Evolutionary conservation across 2,888 invertebrate genomes (phyloP), one percentile per base, ranked within the genome.

Genomic region (Gastrophysa polygoni): DNA sequence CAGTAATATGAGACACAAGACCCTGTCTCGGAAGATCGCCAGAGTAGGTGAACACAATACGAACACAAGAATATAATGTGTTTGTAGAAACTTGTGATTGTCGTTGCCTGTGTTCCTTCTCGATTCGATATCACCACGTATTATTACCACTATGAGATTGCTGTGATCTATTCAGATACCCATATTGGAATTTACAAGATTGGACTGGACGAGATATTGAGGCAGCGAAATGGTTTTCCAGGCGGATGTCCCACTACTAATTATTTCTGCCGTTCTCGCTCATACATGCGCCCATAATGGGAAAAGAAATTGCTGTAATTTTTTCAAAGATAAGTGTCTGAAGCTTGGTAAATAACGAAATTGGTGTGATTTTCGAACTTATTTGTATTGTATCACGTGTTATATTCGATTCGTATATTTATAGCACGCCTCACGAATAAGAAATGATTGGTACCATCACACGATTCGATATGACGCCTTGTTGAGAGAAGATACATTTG

Each of bases 211-310:
- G 4, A 32, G 17, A 10, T 32, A 32, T 32, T 29, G 32, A 50
- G n/a, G 14, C 43, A 57, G 52, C 52, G 28, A 52, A 61, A 61
- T 59, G 57, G 57, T 57, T 61, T 61, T 57, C 52, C 57, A 52
- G 57, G 24, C 61, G 46, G 51, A 44, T 61, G 61, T 61, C 61
- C 57, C 48, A 52, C 57, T 61, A 61, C 61, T 61, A 61, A 61
- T 61, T 61, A 61, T 61, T 57, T 52, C 48, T 54, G 57, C 61
- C 61, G 61, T 61, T 57, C 47, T 47, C 16, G 61, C 61, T 34
- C 43, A 61, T 52, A 61, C 57, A 54, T 61, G 57, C 16, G 48
- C 54, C 38, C 28, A 51, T 57, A 61, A 61, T 61, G 61, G 61
- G 52, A 43, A 44, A 47, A 61, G 61, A 49, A 61, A 57, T 61